Evolutionary conservation across 2,888 invertebrate species (phyloP).

Genomic region (Cataglyphis cursor): DNA sequence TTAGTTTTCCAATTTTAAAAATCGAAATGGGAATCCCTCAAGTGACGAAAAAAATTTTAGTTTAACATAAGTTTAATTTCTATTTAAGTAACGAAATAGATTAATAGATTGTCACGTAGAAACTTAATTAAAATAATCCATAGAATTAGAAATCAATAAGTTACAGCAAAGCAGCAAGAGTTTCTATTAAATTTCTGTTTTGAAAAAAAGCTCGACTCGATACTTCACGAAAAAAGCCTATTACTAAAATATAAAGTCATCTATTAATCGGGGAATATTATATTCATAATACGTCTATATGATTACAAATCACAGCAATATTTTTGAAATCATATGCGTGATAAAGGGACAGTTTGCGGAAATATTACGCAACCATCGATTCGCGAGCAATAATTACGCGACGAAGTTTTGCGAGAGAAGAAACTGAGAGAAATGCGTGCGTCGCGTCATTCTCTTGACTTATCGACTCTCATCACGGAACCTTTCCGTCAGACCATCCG

Average conservation of each 20-base stretch:
- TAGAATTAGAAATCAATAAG: background rate
- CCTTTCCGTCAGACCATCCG: conserved; percentile 30
- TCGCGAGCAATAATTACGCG: conserved; percentile 1
- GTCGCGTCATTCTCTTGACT: background rate
- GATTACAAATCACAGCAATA: background rate
- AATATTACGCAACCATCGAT: background rate
- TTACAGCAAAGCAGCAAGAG: background rate
- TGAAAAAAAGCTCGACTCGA: background rate
- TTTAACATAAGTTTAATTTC: background rate
- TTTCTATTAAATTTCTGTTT: background rate
- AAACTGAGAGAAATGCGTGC: background rate
- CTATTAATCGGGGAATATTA: conserved; percentile 2
- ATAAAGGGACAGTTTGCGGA: background rate
- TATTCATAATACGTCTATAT: background rate
- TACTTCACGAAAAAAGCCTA: background rate
- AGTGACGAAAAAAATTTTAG: background rate
- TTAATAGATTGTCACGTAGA: background rate
- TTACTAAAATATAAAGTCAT: background rate
- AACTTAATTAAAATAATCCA: background rate
- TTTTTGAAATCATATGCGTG: background rate
- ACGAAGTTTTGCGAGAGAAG: background rate
- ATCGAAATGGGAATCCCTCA: background rate
- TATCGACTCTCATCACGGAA: conserved; percentile 39
- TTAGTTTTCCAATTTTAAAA: background rate
- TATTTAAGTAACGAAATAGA: background rate